These are phyloP conservation scores for Prunella fulvescens DNA, from an alignment of 2,113 vertebrate species.

Conservation along the genomic window DNA sequence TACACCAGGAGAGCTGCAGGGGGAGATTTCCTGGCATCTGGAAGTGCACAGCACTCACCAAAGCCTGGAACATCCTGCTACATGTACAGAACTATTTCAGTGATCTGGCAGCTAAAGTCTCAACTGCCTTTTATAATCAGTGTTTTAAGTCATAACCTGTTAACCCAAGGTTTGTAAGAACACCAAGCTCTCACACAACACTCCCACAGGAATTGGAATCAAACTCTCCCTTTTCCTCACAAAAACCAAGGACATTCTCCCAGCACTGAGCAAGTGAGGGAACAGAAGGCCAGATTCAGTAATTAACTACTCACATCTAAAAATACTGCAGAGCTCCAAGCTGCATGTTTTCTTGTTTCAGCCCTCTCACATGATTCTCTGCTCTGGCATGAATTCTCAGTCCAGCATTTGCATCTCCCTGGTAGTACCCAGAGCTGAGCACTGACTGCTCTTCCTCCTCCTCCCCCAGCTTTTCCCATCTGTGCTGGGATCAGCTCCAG, in stretches of 20 bases:
- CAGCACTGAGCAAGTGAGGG: background rate
- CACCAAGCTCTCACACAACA: background rate
- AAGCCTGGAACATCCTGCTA: background rate
- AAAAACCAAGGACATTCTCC: background rate
- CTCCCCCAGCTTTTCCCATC: background rate
- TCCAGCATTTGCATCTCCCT: background rate
- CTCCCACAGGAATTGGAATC: background rate
- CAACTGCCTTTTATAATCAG: background rate
- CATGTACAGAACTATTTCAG: background rate
- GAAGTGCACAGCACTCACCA: background rate
- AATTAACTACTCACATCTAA: slow-evolving; percentile 19
- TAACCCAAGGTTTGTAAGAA: background rate
- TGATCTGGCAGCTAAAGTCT: background rate
- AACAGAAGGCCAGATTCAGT: background rate
- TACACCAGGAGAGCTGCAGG: fast-evolving
- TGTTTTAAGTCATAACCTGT: background rate
- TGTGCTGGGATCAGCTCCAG: slow-evolving; percentile 37
- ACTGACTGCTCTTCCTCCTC: slow-evolving; percentile 12
- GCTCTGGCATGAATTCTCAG: slow-evolving; percentile 24
- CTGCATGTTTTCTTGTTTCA: slow-evolving; percentile 16
- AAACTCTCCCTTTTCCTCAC: background rate
- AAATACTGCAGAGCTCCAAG: background rate
- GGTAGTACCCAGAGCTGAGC: background rate
- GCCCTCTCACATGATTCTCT: background rate
- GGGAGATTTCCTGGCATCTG: background rate